phyloP scores from a whole-genome alignment of 1,140 invertebrate genomes.

The Hydropsyche tenuis region DNA sequence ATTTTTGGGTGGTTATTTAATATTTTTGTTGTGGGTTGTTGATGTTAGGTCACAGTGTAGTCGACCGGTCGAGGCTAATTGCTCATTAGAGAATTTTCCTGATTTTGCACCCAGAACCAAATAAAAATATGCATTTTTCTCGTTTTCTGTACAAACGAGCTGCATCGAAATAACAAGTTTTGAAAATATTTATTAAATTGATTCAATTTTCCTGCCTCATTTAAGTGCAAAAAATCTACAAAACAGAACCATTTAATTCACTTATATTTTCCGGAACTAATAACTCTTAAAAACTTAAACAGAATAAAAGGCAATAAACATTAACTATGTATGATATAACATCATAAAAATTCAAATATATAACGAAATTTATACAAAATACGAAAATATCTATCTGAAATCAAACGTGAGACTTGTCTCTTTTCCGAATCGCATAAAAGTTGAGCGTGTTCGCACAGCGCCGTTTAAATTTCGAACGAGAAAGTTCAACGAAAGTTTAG shows the following conservation, averaged over 20 bases:
- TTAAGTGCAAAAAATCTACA: neutral
- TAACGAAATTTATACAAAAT: too few relatives aligned
- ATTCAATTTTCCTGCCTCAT: neutral
- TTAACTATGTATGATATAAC: neutral
- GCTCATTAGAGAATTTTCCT: slow-evolving; percentile 47
- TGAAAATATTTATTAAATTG: slow-evolving; percentile 3
- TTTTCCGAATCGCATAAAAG: too few relatives aligned
- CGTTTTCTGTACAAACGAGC: neutral
- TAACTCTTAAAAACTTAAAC: too few relatives aligned
- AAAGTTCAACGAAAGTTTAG: too few relatives aligned
- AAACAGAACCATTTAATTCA: too few relatives aligned
- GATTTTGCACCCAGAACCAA: slow-evolving; percentile 43
- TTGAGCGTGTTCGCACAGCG: too few relatives aligned
- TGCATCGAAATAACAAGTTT: slow-evolving; percentile 1
- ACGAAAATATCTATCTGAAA: too few relatives aligned
- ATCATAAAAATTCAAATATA: neutral
- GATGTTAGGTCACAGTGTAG: neutral
- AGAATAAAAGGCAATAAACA: too few relatives aligned
- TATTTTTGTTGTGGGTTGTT: neutral
- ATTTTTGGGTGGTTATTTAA: neutral
- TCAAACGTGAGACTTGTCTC: too few relatives aligned
- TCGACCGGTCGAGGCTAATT: slow-evolving; percentile 40
- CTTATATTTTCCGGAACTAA: too few relatives aligned
- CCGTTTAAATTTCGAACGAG: too few relatives aligned
- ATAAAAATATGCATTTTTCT: slow-evolving; percentile 40